Evolutionary conservation across 1,140 invertebrate genomes (phyloP).

Genomic region (Drosophila rufa): DNA sequence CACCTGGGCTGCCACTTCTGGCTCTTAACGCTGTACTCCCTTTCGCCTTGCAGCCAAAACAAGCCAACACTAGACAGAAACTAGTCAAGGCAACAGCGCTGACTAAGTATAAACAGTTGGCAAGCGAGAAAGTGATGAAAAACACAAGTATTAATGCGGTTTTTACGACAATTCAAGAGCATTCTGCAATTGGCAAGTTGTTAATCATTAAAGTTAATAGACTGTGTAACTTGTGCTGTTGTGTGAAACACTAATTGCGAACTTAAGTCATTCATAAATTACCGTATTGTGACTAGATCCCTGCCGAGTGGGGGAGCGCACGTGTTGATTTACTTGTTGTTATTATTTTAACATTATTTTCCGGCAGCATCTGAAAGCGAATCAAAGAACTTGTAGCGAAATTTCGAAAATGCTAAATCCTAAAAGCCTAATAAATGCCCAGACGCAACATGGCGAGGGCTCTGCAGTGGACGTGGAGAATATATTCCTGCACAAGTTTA

Average conservation of each 20-base stretch:
- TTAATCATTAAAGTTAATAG: not conserved
- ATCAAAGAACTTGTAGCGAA: conserved; percentile 16
- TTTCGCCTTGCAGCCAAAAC: not conserved
- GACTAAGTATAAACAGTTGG: not conserved
- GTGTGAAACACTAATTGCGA: not conserved
- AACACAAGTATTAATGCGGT: conserved; percentile 21
- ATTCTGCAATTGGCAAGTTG: conserved; percentile 22
- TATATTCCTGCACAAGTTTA: conserved; percentile 57
- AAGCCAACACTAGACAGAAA: not conserved
- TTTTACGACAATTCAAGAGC: conserved; percentile 22
- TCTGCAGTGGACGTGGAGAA: conserved; percentile 55
- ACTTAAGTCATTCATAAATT: not conserved
- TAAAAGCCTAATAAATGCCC: conserved; percentile 52
- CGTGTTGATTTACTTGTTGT: conserved; percentile 45
- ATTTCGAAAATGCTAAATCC: conserved; percentile 46
- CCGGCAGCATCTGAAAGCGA: conserved; percentile 34
- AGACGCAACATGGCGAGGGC: conserved; percentile 64
- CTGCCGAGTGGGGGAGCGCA: not conserved
- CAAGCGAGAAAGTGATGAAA: not conserved
- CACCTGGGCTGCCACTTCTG: too few relatives aligned
- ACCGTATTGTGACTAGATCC: not conserved
- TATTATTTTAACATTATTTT: conserved; percentile 21
- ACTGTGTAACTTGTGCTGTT: not conserved
- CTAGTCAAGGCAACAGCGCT: not conserved
- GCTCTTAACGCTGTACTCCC: not conserved